Base-by-base conservation (phyloP, 2,113 vertebrate genomes). In the Corydoras sp. region DNA sequence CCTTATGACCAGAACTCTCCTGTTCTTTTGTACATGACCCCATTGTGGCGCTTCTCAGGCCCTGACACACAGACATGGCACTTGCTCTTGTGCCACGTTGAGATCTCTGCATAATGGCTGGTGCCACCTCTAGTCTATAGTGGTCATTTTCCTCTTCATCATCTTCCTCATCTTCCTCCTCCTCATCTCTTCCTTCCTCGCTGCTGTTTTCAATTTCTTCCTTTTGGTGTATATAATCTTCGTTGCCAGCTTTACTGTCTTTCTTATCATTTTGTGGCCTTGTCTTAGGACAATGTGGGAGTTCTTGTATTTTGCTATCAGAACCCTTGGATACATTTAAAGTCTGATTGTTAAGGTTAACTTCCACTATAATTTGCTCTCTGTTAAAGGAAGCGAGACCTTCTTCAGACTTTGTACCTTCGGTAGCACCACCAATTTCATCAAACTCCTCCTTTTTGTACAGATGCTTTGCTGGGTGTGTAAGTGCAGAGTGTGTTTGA, bases 311-410 rank as follows among this genome's bases (percentile, higher is more conserved):
- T 76, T 95, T 94, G 4, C 93, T 91, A 76, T 97, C 94, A 0
- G 72, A 88, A 15, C 95, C 95, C 31, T 95, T 97, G 48, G 94
- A 98, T 76, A 98, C 96, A 0, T 98, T 97, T 32, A 98, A 88
- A 0, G 95, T 98, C 85, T 98, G 95, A 85, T 98, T 98, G 87
- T 98, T 98, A 76, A 98, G 92, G 81, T 98, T 98, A 79, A 98
- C 96, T 86, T 98, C 96, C 62, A 98, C 96, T 0, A 98, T 98
- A 86, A 98, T 98, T 85, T 97, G 96, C 75, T 98, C 93, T 5
- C 90, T 79, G 78, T 89, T 94, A 81, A 92, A 94, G 0, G 92
- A 90, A 43, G 83, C 65, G 68, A 89, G 88, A 68, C 80, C 77
- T 3, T 91, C 91, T 1, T 60, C 90, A 65, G 8, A 83, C 84